Percentiles rank a stretch among this genome's conserved stretches.
Evolutionary conservation across 2,797 vertebrate genomes (phyloP).

Genomic region (Chrosomus eos): DNA sequence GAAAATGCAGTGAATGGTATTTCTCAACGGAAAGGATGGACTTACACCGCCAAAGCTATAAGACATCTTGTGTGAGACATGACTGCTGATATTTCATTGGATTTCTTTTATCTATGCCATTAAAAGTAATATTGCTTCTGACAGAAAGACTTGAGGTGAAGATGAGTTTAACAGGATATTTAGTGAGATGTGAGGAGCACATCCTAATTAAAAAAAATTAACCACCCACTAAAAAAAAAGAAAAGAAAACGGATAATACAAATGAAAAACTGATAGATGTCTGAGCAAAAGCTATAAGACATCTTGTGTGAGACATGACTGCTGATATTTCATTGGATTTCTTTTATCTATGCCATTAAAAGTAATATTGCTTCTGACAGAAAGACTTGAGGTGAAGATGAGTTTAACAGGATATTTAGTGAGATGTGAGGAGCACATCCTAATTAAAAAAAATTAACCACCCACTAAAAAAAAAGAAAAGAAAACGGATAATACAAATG

Average conservation of each 20-base stretch:
- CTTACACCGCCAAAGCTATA: conserved; percentile 67
- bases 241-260: neutral
- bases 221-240: too few species aligned
- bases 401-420: neutral
- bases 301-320: conserved; percentile 69
- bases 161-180: neutral
- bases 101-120: neutral
- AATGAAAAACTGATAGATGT: neutral
- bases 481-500: neutral
- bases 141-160: neutral
- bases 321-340: neutral
- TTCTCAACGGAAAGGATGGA: accelerated
- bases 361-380: neutral
- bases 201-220: neutral
- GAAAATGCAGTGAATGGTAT: neutral
- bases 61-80: conserved; percentile 66
- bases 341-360: neutral
- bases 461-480: neutral
- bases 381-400: neutral
- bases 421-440: neutral
- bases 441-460: neutral
- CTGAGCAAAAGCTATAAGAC: conserved; percentile 39
- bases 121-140: neutral
- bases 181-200: neutral
- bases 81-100: neutral